These are phyloP conservation scores for Pyrochroa serraticornis DNA, from an alignment of 2,888 invertebrate species.

Conservation along the genomic window DNA sequence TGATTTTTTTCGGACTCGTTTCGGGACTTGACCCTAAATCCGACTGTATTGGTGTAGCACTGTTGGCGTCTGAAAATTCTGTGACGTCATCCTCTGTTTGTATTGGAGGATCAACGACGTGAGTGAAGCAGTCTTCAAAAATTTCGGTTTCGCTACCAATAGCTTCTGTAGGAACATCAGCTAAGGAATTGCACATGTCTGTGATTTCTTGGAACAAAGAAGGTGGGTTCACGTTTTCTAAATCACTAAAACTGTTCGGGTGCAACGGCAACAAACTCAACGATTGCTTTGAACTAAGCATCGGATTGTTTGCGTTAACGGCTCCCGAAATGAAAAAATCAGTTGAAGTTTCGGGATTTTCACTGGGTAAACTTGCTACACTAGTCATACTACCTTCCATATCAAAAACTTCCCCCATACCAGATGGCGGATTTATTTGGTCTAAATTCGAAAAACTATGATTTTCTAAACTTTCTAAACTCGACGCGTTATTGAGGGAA, in stretches of 20 bases:
- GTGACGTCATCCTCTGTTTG: conserved; percentile 54
- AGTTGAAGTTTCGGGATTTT: conserved; percentile 66
- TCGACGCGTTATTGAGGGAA: conserved; percentile 53
- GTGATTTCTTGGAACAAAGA: conserved; percentile 73
- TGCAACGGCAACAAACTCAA: conserved; percentile 48
- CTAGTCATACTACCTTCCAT: conserved; percentile 85
- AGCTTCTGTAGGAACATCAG: conserved; percentile 61
- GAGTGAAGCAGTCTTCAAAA: conserved; percentile 59
- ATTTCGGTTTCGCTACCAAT: conserved; percentile 64
- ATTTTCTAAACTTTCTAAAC: conserved; percentile 70
- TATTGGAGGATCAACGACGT: conserved; percentile 49
- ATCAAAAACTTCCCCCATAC: conserved; percentile 71
- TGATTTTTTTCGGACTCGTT: conserved; percentile 73
- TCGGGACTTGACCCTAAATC: conserved; percentile 69
- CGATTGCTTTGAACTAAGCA: conserved; percentile 57
- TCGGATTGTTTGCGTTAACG: conserved; percentile 43
- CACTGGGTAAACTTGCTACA: conserved; percentile 82
- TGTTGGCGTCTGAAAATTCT: conserved; percentile 59
- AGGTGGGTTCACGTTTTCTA: conserved; percentile 75
- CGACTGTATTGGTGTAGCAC: conserved; percentile 70
- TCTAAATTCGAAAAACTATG: conserved; percentile 73
- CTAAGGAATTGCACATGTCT: conserved; percentile 61
- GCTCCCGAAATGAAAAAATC: conserved; percentile 56
- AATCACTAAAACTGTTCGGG: conserved; percentile 61
- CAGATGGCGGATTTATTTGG: conserved; percentile 82